Percentiles rank a stretch among this genome's conserved stretches.
phyloP scores from a whole-genome alignment of 2,888 invertebrate species.

The Frankliniella fusca region DNA sequence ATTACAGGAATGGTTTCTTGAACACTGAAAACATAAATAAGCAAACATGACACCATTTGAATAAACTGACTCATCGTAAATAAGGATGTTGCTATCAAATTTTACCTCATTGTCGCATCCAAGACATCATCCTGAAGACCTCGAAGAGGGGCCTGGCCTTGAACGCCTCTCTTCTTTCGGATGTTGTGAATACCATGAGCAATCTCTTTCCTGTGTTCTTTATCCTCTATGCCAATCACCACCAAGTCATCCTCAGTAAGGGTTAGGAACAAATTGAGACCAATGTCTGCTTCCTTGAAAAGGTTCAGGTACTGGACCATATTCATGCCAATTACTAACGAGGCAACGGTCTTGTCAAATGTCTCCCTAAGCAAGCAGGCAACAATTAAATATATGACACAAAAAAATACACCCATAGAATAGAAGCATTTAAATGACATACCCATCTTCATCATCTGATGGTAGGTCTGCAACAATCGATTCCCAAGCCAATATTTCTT shows the following conservation, averaged over 20 bases:
- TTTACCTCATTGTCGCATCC: background rate
- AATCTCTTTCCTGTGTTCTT: background rate
- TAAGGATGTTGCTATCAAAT: background rate
- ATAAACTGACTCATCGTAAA: background rate
- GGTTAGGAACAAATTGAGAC: slow-evolving; percentile 5
- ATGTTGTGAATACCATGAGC: background rate
- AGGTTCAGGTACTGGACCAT: slow-evolving; percentile 6
- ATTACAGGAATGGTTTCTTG: background rate
- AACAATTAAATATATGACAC: background rate
- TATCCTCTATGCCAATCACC: background rate
- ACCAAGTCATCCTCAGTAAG: background rate
- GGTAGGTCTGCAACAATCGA: background rate
- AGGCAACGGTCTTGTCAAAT: background rate
- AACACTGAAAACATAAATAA: background rate
- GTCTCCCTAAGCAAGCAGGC: background rate
- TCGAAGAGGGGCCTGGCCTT: background rate
- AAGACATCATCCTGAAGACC: background rate
- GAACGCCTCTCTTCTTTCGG: background rate
- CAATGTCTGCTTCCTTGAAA: background rate
- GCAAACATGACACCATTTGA: background rate
- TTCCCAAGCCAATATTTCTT: background rate
- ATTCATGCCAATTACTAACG: background rate
- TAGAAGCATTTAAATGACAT: background rate
- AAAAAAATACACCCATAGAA: background rate
- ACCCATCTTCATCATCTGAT: slow-evolving; percentile 3